Base-by-base conservation (phyloP, 2,888 invertebrate species). In the Cryptosula pallasiana region DNA sequence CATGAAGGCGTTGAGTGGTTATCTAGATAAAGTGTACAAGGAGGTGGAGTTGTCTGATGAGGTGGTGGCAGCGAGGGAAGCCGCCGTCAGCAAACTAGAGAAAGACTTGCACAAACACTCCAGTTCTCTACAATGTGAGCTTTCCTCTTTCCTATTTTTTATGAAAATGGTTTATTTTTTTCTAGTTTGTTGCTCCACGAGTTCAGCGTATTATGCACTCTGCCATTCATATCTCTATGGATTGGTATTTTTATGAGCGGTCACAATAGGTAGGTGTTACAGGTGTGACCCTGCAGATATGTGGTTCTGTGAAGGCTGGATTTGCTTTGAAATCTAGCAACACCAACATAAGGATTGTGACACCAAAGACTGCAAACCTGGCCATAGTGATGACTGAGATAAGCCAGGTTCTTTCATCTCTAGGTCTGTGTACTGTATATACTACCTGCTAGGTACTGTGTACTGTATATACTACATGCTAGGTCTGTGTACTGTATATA, bases 271-370 rank as follows among this genome's bases (percentile, higher is more conserved):
- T n/a, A n/a, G n/a, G n/a, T 45, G 45, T 45, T 45, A 13, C 45
- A 79, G 81, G 77, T 71, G 71, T 78, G 2, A 72, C 76, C 9
- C 77, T 86, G 13, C 75, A 78, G 16, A 71, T 86, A 72, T 87
- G 83, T 78, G 87, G 87, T 0, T 87, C 87, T 1, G 84, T 86
- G 1, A 75, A 79, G 69, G 80, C 81, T 71, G 83, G 84, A 3
- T 80, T 86, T 76, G 87, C 84, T 1, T 78, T 87, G 72, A 81
- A 81, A 74, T 73, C 77, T 55, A 81, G 84, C 73, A 84, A 86
- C 77, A 78, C 87, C 5, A 87, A 87, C 77, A 78, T 87, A 69
- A 81, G 84, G 71, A 73, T 86, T 2, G 74, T 78, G 20, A 76
- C 80, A 25, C 77, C 78, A 0, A 72, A 75, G 20, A 73, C 70